phyloP scores from a whole-genome alignment of 2,888 invertebrate genomes.

The Emmelina monodactyla region DNA sequence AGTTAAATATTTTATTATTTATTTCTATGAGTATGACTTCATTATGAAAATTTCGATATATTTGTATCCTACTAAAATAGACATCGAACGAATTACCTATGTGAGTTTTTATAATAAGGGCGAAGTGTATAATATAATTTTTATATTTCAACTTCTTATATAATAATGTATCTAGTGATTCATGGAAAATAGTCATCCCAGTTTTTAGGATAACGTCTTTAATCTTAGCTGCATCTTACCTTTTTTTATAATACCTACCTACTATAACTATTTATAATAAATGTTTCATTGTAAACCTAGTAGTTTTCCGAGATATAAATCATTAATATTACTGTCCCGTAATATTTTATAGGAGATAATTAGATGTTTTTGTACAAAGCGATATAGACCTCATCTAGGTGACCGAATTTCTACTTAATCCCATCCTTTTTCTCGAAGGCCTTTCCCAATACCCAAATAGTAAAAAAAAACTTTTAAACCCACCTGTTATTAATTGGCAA shows the following conservation, averaged over 20 bases:
- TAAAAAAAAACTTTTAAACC: too few species aligned
- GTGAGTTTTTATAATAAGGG: conserved; percentile 22
- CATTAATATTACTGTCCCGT: conserved; percentile 57
- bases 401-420: conserved; percentile 48
- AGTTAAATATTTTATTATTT: conserved; percentile 66
- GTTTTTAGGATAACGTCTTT: conserved; percentile 46
- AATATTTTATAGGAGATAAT: conserved; percentile 40
- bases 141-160: conserved; percentile 21
- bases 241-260: conserved; percentile 51
- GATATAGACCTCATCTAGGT: conserved; percentile 61
- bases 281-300: conserved; percentile 61
- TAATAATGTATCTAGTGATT: conserved; percentile 24
- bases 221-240: conserved; percentile 44
- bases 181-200: conserved; percentile 31
- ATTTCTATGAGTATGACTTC: conserved; percentile 48
- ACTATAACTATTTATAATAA: conserved; percentile 39
- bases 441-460: too few species aligned
- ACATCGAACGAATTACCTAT: conserved; percentile 38
- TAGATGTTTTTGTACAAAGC: conserved; percentile 58
- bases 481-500: conserved; percentile 19
- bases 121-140: conserved; percentile 25
- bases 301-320: conserved; percentile 47
- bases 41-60: conserved; percentile 32
- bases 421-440: too few species aligned
- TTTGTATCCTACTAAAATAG: conserved; percentile 26